A percentile compares a stretch with the other conserved stretches of the same genome.
Evolutionary conservation across 2,888 invertebrate species (phyloP).

Genomic region (Theretra japonica): DNA sequence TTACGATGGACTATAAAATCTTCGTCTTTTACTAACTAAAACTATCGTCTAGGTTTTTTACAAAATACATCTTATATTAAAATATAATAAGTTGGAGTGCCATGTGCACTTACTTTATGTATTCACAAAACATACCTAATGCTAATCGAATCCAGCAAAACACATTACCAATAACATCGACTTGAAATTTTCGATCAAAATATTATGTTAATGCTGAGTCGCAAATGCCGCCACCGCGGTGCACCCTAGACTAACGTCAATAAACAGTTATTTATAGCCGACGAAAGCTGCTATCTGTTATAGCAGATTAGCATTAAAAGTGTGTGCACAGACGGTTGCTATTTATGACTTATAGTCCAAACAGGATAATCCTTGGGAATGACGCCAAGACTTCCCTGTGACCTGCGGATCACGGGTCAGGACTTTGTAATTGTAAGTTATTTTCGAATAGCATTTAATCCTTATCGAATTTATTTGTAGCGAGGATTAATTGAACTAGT

Average conservation of each 20-base stretch:
- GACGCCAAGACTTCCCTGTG: background rate
- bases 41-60: no score
- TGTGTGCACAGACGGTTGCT: slow-evolving; percentile 37
- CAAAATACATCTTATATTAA: no score
- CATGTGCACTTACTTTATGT: no score
- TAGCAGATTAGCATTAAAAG: slow-evolving; percentile 72
- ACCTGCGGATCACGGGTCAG: background rate
- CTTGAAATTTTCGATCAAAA: slow-evolving; percentile 3
- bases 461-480: no score
- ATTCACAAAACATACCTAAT: no score
- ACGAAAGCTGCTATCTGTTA: slow-evolving; percentile 68
- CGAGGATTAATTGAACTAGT: no score
- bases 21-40: no score
- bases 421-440: background rate
- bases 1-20: no score
- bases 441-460: background rate
- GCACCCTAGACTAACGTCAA: slow-evolving; percentile 26
- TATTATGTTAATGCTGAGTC: background rate
- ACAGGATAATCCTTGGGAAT: slow-evolving; percentile 43
- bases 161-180: background rate
- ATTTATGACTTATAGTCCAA: slow-evolving; percentile 47
- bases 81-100: no score
- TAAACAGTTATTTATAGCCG: slow-evolving; percentile 39
- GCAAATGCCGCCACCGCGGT: slow-evolving; percentile 16
- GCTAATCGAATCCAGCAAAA: background rate